phyloP scores from a whole-genome alignment of 2,113 vertebrate genomes.

The Arenaria interpres region DNA sequence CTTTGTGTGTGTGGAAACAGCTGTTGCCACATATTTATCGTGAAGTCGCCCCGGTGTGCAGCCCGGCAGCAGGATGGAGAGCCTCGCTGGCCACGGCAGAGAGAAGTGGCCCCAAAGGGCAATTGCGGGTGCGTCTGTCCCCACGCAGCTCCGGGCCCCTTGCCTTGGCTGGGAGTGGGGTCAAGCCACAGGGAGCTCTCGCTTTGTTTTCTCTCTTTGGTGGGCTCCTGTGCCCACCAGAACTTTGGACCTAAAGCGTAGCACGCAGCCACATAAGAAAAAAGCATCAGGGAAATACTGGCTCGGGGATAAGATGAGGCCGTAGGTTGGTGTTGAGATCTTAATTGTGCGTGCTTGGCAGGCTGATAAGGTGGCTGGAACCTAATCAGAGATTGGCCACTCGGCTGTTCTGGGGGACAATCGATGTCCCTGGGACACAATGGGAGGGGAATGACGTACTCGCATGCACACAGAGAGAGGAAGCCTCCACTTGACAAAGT shows the following conservation, averaged over 20 bases:
- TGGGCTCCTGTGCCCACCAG: not conserved
- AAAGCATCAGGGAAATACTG: not conserved
- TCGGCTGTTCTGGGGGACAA: not conserved
- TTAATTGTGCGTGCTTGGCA: conserved; percentile 1
- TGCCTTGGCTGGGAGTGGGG: not conserved
- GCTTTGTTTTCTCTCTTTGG: not conserved
- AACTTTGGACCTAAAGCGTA: not conserved
- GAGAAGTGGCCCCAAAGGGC: fast-evolving
- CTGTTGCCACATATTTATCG: conserved; percentile 19
- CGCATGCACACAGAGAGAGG: not conserved
- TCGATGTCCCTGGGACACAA: not conserved
- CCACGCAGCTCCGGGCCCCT: fast-evolving
- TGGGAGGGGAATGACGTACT: conserved; percentile 13
- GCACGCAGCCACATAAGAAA: not conserved
- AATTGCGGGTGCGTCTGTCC: fast-evolving
- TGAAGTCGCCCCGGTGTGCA: not conserved
- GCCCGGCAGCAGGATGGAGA: not conserved
- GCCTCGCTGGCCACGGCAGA: not conserved
- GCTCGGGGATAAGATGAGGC: not conserved
- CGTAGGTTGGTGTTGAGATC: not conserved
- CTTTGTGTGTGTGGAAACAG: conserved; percentile 11
- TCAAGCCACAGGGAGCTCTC: not conserved
- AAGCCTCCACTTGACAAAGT: conserved; percentile 40
- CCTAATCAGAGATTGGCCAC: not conserved
- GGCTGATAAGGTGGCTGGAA: not conserved